Evolutionary conservation across 1,140 invertebrate genomes (phyloP), one percentile per base, ranked within the genome.

Genomic region (Ganaspis sp.): DNA sequence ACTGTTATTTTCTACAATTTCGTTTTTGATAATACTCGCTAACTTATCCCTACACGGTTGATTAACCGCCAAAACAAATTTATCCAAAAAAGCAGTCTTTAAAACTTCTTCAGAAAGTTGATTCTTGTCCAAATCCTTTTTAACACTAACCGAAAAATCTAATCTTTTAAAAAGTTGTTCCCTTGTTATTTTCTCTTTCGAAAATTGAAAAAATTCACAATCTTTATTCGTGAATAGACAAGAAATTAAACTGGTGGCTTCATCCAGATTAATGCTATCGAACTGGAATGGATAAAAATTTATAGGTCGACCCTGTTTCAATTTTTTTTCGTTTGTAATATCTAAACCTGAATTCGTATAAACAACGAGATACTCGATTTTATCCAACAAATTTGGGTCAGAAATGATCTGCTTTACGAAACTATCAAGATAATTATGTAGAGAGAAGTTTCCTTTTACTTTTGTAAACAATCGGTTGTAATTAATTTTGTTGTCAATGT

Each of bases 11-110:
- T 58, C 0, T 9, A 9, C 21, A 15, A 75, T 71, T 77, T 83
- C 81, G 70, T 75, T 75, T 70, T 81, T 80, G 69, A 82, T 71
- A 21, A 83, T 80, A 9, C 15, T 72, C n/a, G 69, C 73, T 49
- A 83, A 53, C 81, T 83, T 26, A 76, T 75, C 73, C 45, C 79
- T 80, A 69, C 45, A 76, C 64, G 81, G 78, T 37, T 80, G 78
- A 78, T 81, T 80, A 12, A 82, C 79, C 75, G 79, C 81, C 73
- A 83, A 77, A 71, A 83, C 54, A 64, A 83, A 77, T 81, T 80
- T 83, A 72, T 82, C 70, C 64, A 80, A 71, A 82, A 83, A 82
- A 26, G 19, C 54, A 15, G 40, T 23, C 29, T 74, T 78, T 58
- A 74, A 4, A 40, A 58, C n/a, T 70, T 75, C 37, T 69, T 73